Evolutionary conservation across 2,113 vertebrate genomes (phyloP).

Genomic region (Grallaria varia): DNA sequence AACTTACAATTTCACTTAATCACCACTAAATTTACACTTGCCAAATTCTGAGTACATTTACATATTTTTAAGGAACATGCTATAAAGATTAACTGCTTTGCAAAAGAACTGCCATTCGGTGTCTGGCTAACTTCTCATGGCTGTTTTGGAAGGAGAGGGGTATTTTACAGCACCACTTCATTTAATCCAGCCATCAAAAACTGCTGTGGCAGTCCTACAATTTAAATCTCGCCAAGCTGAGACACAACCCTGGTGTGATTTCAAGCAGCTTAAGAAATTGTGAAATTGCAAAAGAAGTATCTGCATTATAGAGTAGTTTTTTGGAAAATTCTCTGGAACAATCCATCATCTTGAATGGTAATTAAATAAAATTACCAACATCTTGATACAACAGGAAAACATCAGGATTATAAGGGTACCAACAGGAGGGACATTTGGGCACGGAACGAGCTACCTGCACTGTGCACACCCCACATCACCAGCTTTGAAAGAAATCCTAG

Average conservation of each 20-base stretch:
- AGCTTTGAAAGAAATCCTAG: background rate
- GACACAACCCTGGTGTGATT: background rate
- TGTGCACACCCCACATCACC: background rate
- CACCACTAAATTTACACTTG: background rate
- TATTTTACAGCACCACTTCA: background rate
- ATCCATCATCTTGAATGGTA: background rate
- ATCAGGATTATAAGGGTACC: background rate
- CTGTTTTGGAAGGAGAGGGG: constrained; percentile 19
- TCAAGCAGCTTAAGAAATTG: background rate
- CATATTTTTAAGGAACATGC: background rate
- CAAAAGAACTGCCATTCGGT: background rate
- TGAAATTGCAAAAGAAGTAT: background rate
- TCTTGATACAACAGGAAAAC: background rate
- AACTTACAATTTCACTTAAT: background rate
- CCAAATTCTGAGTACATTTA: background rate
- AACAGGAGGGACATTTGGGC: background rate
- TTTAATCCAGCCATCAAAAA: constrained; percentile 24
- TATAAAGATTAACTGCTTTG: background rate
- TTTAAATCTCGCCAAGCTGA: background rate
- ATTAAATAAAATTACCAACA: background rate
- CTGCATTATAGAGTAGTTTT: background rate
- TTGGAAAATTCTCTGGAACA: background rate
- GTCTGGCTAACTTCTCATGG: background rate
- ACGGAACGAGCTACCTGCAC: background rate
- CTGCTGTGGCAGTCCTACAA: background rate